Evolutionary conservation across 2,888 invertebrate genomes (phyloP).

Genomic region (Matsumyia berberina): DNA sequence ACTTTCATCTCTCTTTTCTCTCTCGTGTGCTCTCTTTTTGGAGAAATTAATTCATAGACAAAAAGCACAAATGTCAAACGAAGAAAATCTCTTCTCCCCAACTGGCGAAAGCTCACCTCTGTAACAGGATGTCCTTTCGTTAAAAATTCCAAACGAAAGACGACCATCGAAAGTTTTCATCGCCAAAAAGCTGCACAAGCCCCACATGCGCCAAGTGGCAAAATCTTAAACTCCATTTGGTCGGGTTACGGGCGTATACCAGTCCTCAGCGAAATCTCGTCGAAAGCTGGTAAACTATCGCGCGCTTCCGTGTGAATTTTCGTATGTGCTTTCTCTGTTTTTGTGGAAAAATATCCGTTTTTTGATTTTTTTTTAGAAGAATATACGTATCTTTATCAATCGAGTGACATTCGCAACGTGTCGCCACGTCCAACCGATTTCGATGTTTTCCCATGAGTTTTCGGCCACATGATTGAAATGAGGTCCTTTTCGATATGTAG

Average conservation of each 20-base stretch:
- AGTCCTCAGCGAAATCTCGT: conserved; percentile 76
- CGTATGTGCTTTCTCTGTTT: conserved; percentile 43
- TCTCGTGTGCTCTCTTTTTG: background rate
- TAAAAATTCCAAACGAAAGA: conserved; percentile 45
- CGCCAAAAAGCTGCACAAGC: conserved; percentile 51
- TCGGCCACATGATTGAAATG: conserved; percentile 40
- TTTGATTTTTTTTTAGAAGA: background rate
- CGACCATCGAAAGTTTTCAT: conserved; percentile 24
- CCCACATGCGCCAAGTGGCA: conserved; percentile 68
- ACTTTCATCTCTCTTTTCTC: conserved; percentile 8
- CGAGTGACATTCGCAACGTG: background rate
- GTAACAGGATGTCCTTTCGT: conserved; percentile 31
- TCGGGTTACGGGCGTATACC: conserved; percentile 75
- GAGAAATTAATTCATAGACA: background rate
- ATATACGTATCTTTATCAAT: conserved; percentile 20
- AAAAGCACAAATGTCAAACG: conserved; percentile 23
- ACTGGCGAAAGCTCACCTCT: background rate
- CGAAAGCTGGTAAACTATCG: conserved; percentile 69
- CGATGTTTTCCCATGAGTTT: conserved; percentile 16
- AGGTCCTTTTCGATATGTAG: conserved; percentile 54
- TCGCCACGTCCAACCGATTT: conserved; percentile 6
- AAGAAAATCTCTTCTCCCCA: background rate
- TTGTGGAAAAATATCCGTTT: conserved; percentile 8
- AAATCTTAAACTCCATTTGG: conserved; percentile 70
- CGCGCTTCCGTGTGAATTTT: conserved; percentile 63